Base-by-base conservation (phyloP, 1,140 invertebrate genomes). In the Temnothorax curvispinosus region DNA sequence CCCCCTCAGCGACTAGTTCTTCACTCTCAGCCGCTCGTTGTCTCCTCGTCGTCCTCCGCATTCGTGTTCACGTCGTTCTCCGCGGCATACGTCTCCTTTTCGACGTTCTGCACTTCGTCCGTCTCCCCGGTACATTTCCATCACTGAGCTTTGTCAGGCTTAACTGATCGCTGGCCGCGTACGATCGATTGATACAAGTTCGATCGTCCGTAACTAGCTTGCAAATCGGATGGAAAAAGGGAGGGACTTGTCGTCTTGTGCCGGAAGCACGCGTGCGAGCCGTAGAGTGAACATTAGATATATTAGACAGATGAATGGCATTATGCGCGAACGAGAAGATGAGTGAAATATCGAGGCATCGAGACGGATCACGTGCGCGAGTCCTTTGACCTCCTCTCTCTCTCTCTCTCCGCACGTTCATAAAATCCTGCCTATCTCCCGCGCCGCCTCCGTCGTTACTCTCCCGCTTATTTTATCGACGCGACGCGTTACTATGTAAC, bases 101-200 rank as follows among this genome's bases (percentile, higher is more conserved):
- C 64, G 58, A 58, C 71, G 38, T 87, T 18, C 77, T 27, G 87
- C 89, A 78, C 78, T 84, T 80, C 84, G 74, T 71, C 88, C 87
- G 77, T 86, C 69, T 86, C 60, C 60, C 44, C 62, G 72, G 44
- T 78, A 90, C 85, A 47, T 90, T 91, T 88, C 89, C 82, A 90
- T 90, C 77, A 27, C 52, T 69, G 71, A 90, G 90, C 87, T 88
- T 89, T 89, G 88, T 89, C 88, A 89, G 88, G 88, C 86, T 27
- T 93, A 93, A 93, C 90, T 89, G 92, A 93, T 93, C 88, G 88
- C 87, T 69, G 84, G 35, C 75, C 67, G 44, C 62, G 56, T 84
- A 88, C 92, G 91, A 93, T 93, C 92, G 91, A 93, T 93, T 91
- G 92, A 90, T 93, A 93, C 92, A 93, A 84, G 89, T 81, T 88